phyloP scores from a whole-genome alignment of 2,888 invertebrate species.

The Nomada ruficornis region DNA sequence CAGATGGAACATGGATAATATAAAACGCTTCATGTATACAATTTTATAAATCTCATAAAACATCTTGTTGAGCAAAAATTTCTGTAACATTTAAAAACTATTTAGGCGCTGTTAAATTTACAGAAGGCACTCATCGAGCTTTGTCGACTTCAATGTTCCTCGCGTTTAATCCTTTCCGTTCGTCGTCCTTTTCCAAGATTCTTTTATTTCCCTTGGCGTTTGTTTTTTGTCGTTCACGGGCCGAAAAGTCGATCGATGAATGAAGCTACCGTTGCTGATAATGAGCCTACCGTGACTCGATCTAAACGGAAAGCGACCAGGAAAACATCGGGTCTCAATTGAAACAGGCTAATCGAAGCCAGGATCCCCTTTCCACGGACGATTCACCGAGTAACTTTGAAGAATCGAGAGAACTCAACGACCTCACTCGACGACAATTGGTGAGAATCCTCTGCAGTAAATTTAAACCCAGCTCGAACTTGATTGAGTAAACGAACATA shows the following conservation, averaged over 20 bases:
- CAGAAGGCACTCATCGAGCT: constrained; percentile 1
- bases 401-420: too few relatives aligned
- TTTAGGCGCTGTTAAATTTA: background rate
- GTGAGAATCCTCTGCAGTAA: too few relatives aligned
- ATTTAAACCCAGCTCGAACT: too few relatives aligned
- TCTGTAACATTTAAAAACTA: background rate
- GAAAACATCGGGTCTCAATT: constrained; percentile 36
- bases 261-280: constrained; percentile 15
- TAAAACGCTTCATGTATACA: too few relatives aligned
- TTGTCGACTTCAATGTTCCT: constrained; percentile 23
- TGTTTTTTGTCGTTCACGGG: constrained; percentile 30
- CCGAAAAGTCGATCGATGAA: constrained; percentile 48
- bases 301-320: constrained; percentile 25
- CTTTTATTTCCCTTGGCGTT: constrained; percentile 9
- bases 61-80: too few relatives aligned
- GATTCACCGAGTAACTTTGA: background rate
- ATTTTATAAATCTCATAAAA: too few relatives aligned
- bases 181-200: background rate
- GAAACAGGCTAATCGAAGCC: constrained; percentile 66
- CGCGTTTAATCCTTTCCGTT: constrained; percentile 34
- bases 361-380: constrained; percentile 31
- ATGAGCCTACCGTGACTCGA: constrained; percentile 14
- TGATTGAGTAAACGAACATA: too few relatives aligned
- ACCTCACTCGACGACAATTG: too few relatives aligned
- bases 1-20: too few relatives aligned